Conservation (phyloP, 2,113 vertebrate species). For the Podarcis cretensis region DNA sequence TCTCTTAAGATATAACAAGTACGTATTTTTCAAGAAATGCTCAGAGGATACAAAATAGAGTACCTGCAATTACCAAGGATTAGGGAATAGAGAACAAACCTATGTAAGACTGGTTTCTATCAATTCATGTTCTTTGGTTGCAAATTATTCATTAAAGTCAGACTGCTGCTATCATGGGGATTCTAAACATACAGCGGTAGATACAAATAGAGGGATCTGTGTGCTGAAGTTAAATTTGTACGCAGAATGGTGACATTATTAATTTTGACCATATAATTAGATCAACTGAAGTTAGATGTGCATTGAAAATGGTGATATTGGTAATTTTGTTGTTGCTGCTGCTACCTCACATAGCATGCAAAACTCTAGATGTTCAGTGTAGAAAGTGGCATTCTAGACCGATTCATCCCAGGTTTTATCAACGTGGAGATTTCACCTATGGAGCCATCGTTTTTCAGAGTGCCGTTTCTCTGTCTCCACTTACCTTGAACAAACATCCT, state of each 20-base stretch:
- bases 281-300: neutral
- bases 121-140: neutral
- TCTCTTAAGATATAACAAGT: too few species aligned
- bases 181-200: neutral
- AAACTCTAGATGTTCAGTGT: neutral
- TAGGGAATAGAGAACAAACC: neutral
- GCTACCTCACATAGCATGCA: neutral
- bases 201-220: too few species aligned
- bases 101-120: neutral
- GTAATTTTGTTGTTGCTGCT: neutral
- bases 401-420: neutral
- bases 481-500: neutral
- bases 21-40: too few species aligned
- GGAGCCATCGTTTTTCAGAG: neutral
- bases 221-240: too few species aligned
- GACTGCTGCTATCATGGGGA: neutral
- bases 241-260: too few species aligned
- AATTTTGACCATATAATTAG: neutral
- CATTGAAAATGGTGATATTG: neutral
- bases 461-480: accelerated
- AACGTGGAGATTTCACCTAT: neutral
- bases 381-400: neutral
- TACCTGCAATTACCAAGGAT: neutral
- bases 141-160: neutral
- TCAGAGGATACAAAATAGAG: neutral